Conservation (phyloP, 2,888 invertebrate species). For the Amiota mariae region DNA sequence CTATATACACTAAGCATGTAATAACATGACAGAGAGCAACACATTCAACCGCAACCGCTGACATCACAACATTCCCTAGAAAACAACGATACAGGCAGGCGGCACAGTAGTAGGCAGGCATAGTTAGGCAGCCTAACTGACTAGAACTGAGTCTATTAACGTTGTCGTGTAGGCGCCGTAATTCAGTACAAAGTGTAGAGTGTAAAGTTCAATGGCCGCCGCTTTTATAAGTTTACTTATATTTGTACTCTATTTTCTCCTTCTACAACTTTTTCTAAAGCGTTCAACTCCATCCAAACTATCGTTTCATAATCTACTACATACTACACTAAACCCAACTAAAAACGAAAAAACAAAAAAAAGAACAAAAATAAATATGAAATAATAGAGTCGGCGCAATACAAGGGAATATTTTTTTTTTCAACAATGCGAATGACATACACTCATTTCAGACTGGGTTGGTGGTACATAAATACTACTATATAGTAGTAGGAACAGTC, state of each 20-base stretch:
- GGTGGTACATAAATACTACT: no score
- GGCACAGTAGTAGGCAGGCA: no score
- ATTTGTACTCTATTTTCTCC: not conserved
- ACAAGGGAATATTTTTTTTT: no score
- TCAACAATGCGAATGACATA: not conserved
- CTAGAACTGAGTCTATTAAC: no score
- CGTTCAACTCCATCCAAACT: not conserved
- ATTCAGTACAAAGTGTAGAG: conserved; percentile 22
- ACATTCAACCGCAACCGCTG: conserved; percentile 1
- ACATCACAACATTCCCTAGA: not conserved
- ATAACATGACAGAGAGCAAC: no score
- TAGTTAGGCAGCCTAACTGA: no score
- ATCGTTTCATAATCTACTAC: not conserved
- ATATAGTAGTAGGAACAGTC: no score
- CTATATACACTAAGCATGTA: no score
- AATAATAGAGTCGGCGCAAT: not conserved
- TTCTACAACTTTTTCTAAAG: not conserved
- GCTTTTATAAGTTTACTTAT: conserved; percentile 13
- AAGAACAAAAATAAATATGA: not conserved
- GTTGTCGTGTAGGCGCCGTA: not conserved
- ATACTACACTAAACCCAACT: not conserved
- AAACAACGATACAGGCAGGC: not conserved
- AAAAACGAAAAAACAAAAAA: not conserved
- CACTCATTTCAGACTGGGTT: not conserved
- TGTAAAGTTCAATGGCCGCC: conserved; percentile 26